A percentile compares a stretch with the other conserved stretches of the same genome.
Conservation (phyloP, 2,113 vertebrate species). For the Solea solea region DNA sequence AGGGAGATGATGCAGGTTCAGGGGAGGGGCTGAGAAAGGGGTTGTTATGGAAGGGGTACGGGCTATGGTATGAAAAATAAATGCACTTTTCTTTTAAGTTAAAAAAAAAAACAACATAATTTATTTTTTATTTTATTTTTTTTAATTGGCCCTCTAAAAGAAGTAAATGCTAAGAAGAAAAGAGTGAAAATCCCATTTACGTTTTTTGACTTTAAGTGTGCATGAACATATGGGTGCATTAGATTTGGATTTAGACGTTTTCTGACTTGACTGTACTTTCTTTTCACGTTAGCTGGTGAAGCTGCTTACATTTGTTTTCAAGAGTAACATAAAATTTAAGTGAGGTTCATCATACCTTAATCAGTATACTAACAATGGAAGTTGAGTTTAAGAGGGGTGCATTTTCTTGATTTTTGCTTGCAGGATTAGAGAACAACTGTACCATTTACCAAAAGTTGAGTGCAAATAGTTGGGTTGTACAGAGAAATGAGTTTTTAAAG, state of each 20-base stretch:
- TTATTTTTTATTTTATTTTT: conserved; percentile 79
- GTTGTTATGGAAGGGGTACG: conserved; percentile 75
- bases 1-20: conserved; percentile 36
- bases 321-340: conserved; percentile 76
- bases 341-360: conserved; percentile 75
- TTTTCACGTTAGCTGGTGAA: conserved; percentile 79
- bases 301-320: conserved; percentile 80
- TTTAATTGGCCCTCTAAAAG: conserved; percentile 81
- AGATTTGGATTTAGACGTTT: conserved; percentile 79
- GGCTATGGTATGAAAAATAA: conserved; percentile 87
- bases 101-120: conserved; percentile 70
- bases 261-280: conserved; percentile 79
- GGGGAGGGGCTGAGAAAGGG: conserved; percentile 56
- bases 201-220: conserved; percentile 79
- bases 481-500: conserved; percentile 78
- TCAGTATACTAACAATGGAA: conserved; percentile 73
- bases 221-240: conserved; percentile 85
- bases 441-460: conserved; percentile 94
- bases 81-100: conserved; percentile 98
- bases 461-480: conserved; percentile 71
- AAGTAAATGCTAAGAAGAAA: conserved; percentile 77
- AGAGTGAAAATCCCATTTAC: conserved; percentile 80
- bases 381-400: conserved; percentile 73
- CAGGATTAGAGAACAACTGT: conserved; percentile 85
- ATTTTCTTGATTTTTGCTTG: conserved; percentile 82